phyloP scores from a whole-genome alignment of 30 jellyfish, hydroid and myxozoan species.

The Hydra vulgaris region DNA sequence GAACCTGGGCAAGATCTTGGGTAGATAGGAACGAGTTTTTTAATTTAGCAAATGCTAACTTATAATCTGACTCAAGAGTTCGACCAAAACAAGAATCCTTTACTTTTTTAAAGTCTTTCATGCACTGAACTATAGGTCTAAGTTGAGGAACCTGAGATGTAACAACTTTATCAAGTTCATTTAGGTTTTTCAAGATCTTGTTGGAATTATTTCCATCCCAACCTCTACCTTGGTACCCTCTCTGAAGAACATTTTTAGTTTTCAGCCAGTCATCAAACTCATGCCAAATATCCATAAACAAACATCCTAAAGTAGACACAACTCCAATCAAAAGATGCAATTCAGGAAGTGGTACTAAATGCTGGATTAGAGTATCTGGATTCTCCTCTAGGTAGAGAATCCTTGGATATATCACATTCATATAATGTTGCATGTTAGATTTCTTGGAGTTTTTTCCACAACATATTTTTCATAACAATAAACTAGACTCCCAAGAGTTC shows the following conservation, averaged over 20 bases:
- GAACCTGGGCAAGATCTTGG: neutral
- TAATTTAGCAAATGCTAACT: neutral
- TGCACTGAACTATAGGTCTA: neutral
- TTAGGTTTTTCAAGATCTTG: neutral
- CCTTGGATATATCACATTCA: neutral
- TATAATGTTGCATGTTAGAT: neutral
- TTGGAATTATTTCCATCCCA: neutral
- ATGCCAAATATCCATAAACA: neutral
- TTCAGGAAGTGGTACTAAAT: neutral
- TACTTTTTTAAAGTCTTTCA: neutral
- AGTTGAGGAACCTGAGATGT: neutral
- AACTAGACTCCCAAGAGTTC: neutral
- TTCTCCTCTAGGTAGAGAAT: neutral
- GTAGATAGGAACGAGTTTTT: neutral
- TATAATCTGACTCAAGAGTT: neutral
- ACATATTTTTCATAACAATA: neutral
- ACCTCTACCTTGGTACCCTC: neutral
- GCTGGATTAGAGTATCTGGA: neutral
- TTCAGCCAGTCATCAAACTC: neutral
- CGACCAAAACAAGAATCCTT: neutral
- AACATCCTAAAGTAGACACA: neutral
- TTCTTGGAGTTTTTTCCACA: neutral
- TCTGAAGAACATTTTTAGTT: neutral
- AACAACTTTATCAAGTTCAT: neutral
- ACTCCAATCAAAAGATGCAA: neutral